These are phyloP conservation scores for Lamellibrachia columna DNA, from an alignment of 2,888 invertebrate species.

Conservation along the genomic window DNA sequence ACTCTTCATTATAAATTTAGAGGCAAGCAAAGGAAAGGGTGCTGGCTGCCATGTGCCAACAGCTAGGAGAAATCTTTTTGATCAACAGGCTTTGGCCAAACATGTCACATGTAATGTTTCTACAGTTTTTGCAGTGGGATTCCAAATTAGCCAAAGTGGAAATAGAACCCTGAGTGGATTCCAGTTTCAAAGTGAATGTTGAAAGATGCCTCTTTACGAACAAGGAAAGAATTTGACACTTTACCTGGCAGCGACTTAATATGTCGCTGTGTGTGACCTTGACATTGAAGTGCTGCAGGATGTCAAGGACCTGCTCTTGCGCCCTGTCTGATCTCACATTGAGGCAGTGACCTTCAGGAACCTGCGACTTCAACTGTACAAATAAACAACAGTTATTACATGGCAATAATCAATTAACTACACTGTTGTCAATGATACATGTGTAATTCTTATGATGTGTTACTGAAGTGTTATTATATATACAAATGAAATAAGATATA, in stretches of 20 bases:
- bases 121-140: not conserved
- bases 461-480: too few species aligned
- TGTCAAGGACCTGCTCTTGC: conserved; percentile 75
- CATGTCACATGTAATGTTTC: not conserved
- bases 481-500: not conserved
- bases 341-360: conserved; percentile 72
- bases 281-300: conserved; percentile 76
- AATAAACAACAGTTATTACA: not conserved
- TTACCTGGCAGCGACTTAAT: conserved; percentile 78
- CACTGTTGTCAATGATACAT: not conserved
- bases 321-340: conserved; percentile 70
- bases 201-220: not conserved
- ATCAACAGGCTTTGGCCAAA: too few species aligned
- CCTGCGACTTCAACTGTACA: conserved; percentile 64
- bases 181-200: not conserved
- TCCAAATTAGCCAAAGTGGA: too few species aligned
- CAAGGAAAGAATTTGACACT: conserved; percentile 47
- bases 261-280: conserved; percentile 74
- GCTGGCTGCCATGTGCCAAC: too few species aligned
- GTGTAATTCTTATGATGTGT: not conserved
- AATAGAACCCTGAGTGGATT: too few species aligned
- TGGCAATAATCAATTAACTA: not conserved
- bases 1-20: too few species aligned
- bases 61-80: too few species aligned
- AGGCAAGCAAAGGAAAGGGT: too few species aligned